Base-by-base conservation (phyloP, 2,888 invertebrate genomes). In the Conops quadrifasciatus region DNA sequence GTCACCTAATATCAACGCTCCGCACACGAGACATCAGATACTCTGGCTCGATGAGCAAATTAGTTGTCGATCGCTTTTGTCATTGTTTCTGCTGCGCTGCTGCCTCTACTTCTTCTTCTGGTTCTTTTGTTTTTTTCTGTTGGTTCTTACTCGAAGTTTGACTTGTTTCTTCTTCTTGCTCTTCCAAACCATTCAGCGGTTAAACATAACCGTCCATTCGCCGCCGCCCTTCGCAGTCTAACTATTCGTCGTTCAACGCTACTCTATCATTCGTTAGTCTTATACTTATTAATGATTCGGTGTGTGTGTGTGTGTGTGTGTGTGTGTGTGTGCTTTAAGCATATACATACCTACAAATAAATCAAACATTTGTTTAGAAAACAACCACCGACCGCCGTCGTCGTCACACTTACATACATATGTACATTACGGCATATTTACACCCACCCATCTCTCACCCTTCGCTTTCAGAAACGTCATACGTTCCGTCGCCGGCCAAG, bases 1-100 rank as follows among this genome's bases (percentile, higher is more conserved):
- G 84, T 83, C 82, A 83, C 80, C 78, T 79, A 83, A 83, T 83
- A 83, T 83, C 81, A 78, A 78, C 78, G 78, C 80, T 78, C 79
- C 78, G 78, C 78, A 67, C 64, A 65, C 51, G 64, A 72, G 83
- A 82, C 80, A 83, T 77, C 81, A 81, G 80, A 82, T 80, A 82
- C 73, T 66, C 67, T 36, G 66, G 30, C 58, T 58, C 28, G 65
- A 67, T 26, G 62, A 60, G 67, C 49, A 68, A 67, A 69, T 69
- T 73, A 71, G 72, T 49, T 70, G 67, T 59, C 60, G 74, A 72
- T 68, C 69, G 71, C 66, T 53, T 49, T 72, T 70, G 73, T 59
- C 45, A 45, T 62, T 67, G 24, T 43, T 24, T 67, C 45, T 67
- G 43, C 36, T 67, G 71, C 62, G 67, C 28, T 56, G 30, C 9